Evolutionary conservation across 2,797 vertebrate genomes (phyloP).

Genomic region (Enteromius argenteus): DNA sequence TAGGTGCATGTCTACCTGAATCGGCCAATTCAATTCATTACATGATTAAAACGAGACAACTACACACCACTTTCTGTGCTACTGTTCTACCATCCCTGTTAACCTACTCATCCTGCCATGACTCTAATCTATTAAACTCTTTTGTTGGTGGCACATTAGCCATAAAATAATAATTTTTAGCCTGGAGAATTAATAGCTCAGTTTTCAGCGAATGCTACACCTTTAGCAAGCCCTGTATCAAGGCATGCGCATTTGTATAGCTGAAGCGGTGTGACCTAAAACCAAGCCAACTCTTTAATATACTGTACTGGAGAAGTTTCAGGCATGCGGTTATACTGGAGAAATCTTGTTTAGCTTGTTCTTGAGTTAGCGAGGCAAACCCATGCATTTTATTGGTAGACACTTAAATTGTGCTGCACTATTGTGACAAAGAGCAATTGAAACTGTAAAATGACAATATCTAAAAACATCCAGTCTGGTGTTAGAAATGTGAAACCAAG

Average conservation of each 20-base stretch:
- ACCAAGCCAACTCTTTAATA: slow-evolving; percentile 11
- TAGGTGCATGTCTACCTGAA: slow-evolving; percentile 1
- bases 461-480: slow-evolving; percentile 23
- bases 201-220: slow-evolving; percentile 11
- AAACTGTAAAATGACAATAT: neutral
- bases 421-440: neutral
- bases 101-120: slow-evolving; percentile 20
- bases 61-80: slow-evolving; percentile 11
- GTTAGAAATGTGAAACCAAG: slow-evolving; percentile 22
- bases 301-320: neutral
- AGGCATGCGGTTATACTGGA: slow-evolving; percentile 34
- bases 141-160: slow-evolving; percentile 10
- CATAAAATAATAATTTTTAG: neutral
- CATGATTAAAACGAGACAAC: slow-evolving; percentile 12
- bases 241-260: slow-evolving; percentile 24
- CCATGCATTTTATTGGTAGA: slow-evolving; percentile 43
- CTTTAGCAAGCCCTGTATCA: slow-evolving; percentile 2
- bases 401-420: slow-evolving; percentile 18
- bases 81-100: slow-evolving; percentile 5
- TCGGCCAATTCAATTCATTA: neutral
- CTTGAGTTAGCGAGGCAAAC: neutral
- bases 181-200: slow-evolving; percentile 6
- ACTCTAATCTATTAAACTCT: slow-evolving; percentile 16
- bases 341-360: slow-evolving; percentile 7
- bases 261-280: neutral